Conservation (phyloP, 2,113 vertebrate genomes). For the Leptobrachium leishanense region DNA sequence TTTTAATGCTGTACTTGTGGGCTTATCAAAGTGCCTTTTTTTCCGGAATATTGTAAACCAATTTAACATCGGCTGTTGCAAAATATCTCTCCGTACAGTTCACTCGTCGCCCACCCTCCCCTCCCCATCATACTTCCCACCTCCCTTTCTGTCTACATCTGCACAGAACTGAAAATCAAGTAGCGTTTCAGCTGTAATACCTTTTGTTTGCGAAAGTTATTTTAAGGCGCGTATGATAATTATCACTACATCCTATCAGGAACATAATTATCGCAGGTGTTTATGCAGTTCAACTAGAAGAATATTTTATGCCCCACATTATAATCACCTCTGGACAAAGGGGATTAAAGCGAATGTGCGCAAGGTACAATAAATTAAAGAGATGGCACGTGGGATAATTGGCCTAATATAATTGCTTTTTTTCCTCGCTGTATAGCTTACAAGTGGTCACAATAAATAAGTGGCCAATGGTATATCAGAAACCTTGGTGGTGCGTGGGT, state of each 20-base stretch:
- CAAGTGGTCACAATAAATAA: too few relatives aligned
- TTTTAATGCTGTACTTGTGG: constrained; percentile 42
- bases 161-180: constrained; percentile 30
- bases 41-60: constrained; percentile 38
- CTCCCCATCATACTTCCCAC: too few relatives aligned
- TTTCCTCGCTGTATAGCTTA: too few relatives aligned
- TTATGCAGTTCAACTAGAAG: constrained; percentile 9
- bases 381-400: not conserved
- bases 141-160: constrained; percentile 3
- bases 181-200: constrained; percentile 16
- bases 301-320: constrained; percentile 5
- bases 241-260: constrained; percentile 15
- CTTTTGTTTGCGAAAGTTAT: constrained; percentile 40
- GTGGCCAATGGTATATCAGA: too few relatives aligned
- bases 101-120: not conserved
- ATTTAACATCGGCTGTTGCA: constrained; percentile 20
- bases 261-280: constrained; percentile 39
- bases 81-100: not conserved
- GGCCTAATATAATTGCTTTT: too few relatives aligned
- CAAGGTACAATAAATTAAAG: constrained; percentile 14
- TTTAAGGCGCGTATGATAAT: constrained; percentile 30
- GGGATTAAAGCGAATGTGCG: not conserved
- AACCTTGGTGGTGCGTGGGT: too few relatives aligned
- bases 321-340: not conserved
- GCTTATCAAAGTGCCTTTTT: constrained; percentile 42